These are phyloP conservation scores for Lepidostoma basale DNA, from an alignment of 1,140 invertebrate species.

Conservation along the genomic window DNA sequence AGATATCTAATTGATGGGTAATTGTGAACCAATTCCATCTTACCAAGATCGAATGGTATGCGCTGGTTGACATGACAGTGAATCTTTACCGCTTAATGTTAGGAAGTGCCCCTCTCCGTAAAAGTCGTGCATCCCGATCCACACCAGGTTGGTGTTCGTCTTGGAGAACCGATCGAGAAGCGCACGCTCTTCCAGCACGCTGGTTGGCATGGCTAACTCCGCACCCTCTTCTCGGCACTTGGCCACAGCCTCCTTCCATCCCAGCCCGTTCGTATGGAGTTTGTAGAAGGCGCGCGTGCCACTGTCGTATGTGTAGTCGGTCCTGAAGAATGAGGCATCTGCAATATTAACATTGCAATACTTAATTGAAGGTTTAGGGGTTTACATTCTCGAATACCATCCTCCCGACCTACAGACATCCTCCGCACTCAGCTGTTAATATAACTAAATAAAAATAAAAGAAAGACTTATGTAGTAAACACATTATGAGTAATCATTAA, in stretches of 20 bases:
- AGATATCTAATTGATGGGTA: too few relatives aligned
- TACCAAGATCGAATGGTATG: too few relatives aligned
- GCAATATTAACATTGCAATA: too few relatives aligned
- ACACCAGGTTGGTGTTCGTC: not conserved
- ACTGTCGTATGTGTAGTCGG: slow-evolving; percentile 2
- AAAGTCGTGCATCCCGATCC: slow-evolving; percentile 1
- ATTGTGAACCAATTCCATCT: too few relatives aligned
- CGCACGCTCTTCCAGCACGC: not conserved
- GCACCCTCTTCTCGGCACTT: slow-evolving; percentile 2
- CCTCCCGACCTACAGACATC: too few relatives aligned
- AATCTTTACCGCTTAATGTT: not conserved
- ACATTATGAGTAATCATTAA: too few relatives aligned
- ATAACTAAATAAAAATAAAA: too few relatives aligned
- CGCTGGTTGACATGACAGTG: too few relatives aligned
- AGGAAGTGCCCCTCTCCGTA: not conserved
- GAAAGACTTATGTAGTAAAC: too few relatives aligned
- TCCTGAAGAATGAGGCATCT: not conserved
- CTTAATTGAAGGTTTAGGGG: not conserved
- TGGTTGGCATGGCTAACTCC: not conserved
- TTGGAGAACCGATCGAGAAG: not conserved
- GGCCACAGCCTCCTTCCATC: not conserved
- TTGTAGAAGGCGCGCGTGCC: slow-evolving; percentile 1
- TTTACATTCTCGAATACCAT: not conserved
- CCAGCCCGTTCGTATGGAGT: not conserved
- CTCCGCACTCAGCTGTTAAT: too few relatives aligned